Base-by-base conservation (phyloP, 2,888 invertebrate genomes). In the Carabus problematicus region DNA sequence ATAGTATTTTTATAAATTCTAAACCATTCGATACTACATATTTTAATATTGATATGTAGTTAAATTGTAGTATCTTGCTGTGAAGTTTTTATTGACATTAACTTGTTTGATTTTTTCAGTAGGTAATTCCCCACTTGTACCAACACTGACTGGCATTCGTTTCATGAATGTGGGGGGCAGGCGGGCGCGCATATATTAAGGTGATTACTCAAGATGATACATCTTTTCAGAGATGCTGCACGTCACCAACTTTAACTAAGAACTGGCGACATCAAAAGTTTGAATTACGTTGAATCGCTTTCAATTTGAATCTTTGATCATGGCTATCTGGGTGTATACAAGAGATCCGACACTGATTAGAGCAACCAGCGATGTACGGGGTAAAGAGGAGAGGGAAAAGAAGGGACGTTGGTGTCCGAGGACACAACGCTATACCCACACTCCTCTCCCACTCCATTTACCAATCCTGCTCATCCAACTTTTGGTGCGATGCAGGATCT, bases 251-350 rank as follows among this genome's bases (percentile, higher is more conserved):
- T 77, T 76, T 76, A 69, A 69, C 75, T 76, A 74, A 72, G 60
- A 60, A 61, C 61, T 60, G 74, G 71, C 73, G 75, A 79, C 78
- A 78, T 80, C 78, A 80, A 79, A 79, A 79, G 79, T 78, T 77
- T 69, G 78, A 80, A 79, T 80, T 79, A 79, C 62, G 77, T 76
- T 72, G 77, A 79, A 79, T 79, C 78, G 79, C 75, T 77, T 75
- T 76, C 76, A 77, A 75, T 78, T 77, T 77, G 75, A 76, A 76
- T 77, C 80, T 79, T 80, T 80, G 79, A 79, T 79, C 78, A 78
- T 76, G 74, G 72, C 73, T 77, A 78, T 42, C 59, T 59, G 12
- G 41, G 52, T 63, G 63, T 63, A 63, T 63, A 63, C 63, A 63
- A 63, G 63, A 63, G 40, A 63, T 63, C 18, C 63, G 52, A 54